Evolutionary conservation across 2,797 vertebrate species (phyloP).

Genomic region (Echiichthys vipera): DNA sequence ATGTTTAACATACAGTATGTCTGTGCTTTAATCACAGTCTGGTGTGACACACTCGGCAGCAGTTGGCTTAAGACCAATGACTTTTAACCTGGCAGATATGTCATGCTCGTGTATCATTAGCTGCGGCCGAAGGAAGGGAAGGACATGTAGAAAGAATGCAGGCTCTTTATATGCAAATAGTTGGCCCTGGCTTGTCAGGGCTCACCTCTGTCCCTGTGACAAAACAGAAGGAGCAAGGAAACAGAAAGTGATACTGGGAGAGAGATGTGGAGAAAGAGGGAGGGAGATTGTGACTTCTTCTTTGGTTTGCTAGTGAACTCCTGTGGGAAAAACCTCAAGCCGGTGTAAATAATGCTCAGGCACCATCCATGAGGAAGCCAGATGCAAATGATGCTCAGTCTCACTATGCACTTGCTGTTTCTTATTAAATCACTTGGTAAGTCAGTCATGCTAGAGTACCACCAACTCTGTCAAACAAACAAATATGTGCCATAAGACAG

Average conservation of each 20-base stretch:
- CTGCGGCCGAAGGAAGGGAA: slow-evolving; percentile 50
- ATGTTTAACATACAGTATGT: slow-evolving; percentile 34
- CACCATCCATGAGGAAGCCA: slow-evolving; percentile 25
- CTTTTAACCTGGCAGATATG: slow-evolving; percentile 71
- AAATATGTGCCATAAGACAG: no score
- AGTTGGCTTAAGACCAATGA: slow-evolving; percentile 63
- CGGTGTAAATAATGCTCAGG: slow-evolving; percentile 58
- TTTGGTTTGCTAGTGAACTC: slow-evolving; percentile 35
- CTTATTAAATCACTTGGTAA: slow-evolving; percentile 20
- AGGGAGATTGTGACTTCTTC: slow-evolving; percentile 7
- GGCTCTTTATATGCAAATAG: slow-evolving; percentile 78
- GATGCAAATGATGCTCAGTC: slow-evolving; percentile 43
- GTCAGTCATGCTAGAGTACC: no score
- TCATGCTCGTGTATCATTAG: slow-evolving; percentile 71
- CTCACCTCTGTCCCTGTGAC: slow-evolving; percentile 77
- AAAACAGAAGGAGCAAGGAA: slow-evolving; percentile 66
- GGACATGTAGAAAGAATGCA: slow-evolving; percentile 50
- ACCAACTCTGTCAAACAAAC: no score
- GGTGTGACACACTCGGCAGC: slow-evolving; percentile 48
- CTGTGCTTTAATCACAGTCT: slow-evolving; percentile 55
- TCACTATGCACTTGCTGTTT: slow-evolving; percentile 13
- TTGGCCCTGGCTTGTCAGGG: slow-evolving; percentile 75
- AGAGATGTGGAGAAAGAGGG: slow-evolving; percentile 25
- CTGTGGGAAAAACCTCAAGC: slow-evolving; percentile 37
- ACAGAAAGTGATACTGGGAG: slow-evolving; percentile 54